These are phyloP conservation scores for Conus canariensis DNA, from an alignment of 2,888 invertebrate species.

Conservation along the genomic window DNA sequence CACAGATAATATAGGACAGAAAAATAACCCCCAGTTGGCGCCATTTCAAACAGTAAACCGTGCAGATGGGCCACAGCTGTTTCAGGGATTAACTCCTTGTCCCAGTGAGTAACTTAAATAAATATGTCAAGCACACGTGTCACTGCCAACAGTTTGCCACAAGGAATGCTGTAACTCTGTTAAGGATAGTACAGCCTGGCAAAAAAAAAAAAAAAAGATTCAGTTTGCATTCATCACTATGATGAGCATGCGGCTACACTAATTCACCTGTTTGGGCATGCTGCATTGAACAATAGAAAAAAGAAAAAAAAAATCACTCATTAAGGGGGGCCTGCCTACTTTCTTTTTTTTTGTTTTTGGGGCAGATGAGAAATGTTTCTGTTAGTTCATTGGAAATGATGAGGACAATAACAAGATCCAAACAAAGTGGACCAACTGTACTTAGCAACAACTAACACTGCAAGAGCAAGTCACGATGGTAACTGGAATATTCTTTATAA, in stretches of 20 bases:
- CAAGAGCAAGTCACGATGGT: too few species aligned
- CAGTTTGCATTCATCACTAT: neutral
- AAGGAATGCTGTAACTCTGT: neutral
- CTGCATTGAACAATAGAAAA: too few species aligned
- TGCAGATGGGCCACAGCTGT: slow-evolving; percentile 6
- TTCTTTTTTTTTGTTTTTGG: neutral
- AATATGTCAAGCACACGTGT: neutral
- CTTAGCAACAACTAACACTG: too few species aligned
- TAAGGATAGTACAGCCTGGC: neutral
- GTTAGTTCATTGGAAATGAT: too few species aligned
- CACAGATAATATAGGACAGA: neutral
- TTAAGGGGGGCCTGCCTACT: neutral
- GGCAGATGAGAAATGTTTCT: too few species aligned
- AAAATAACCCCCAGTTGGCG: neutral
- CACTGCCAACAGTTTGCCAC: neutral
- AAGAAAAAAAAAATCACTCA: too few species aligned
- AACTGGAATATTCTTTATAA: too few species aligned
- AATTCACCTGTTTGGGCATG: too few species aligned
- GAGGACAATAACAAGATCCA: too few species aligned
- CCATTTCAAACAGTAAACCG: neutral
- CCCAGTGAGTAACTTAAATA: neutral
- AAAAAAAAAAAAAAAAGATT: neutral
- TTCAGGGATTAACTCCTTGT: neutral
- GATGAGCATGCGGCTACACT: neutral
- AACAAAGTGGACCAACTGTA: too few species aligned